Base-by-base conservation (phyloP, 2,797 vertebrate genomes). In the Ptychadena robeensis region DNA sequence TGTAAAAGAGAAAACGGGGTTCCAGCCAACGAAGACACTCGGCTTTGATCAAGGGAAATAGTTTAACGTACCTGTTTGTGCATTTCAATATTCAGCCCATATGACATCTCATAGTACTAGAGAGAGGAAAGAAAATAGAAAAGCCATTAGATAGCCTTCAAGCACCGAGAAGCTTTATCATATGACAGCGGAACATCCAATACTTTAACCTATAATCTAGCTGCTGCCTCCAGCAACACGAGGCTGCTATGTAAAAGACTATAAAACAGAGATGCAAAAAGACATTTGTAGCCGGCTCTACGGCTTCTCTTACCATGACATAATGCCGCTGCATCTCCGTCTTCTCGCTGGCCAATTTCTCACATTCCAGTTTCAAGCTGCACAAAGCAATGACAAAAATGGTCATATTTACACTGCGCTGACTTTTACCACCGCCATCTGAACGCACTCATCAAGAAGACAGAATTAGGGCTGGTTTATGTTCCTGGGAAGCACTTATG, bases 281-380 rank as follows among this genome's bases (percentile, higher is more conserved):
- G 59, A 86, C 74, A 88, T 89, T 90, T 61, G 85, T 86, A 89
- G 89, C 88, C 87, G 76, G 82, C 80, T 86, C 87, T 57, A 87
- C 86, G 80, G 88, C 86, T 87, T 86, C 9, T 90, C 96, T 97
- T 95, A 98, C 97, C 97, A 98, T 98, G 87, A 98, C 96, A 93
- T 98, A 98, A 94, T 98, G 97, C 87, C 97, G 94, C 90, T 98
- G 97, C 96, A 98, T 98, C 92, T 98, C 97, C 0, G 97, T 98
- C 93, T 98, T 98, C 93, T 98, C 96, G 88, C 96, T 96, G 91
- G 96, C 96, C 86, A 98, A 94, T 89, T 98, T 98, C 91, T 98
- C 97, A 93, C 96, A 98, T 92, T 98, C 97, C 92, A 98, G 87
- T 90, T 98, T 98, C 90, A 98, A 92, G 92, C 97, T 98, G 92